Evolutionary conservation across 1,140 invertebrate species (phyloP), one percentile per base, ranked within the genome.

Genomic region (Apolygus lucorum): DNA sequence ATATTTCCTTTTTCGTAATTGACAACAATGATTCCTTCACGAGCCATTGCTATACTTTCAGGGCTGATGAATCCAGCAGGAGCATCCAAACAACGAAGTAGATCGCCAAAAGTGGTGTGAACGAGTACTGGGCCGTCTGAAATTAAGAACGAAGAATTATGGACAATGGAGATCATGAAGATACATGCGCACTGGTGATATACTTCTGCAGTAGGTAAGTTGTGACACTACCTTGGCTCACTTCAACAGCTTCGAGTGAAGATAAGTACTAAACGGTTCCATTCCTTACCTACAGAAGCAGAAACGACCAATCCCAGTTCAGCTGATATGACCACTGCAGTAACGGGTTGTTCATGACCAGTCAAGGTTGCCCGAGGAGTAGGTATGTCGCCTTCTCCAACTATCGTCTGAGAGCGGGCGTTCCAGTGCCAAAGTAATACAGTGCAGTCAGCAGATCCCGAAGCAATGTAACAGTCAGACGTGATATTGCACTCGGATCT

Each of bases 381-480:
- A 1, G 96, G 96, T 62, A 90, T 85, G 76, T 98, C 91, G 14
- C 91, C 92, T 78, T 99, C 96, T 2, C 96, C 96, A 42, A 98
- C 92, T 75, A 99, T 95, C 63, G 92, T 93, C 78, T 96, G 94
- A 52, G 92, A 93, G 63, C 95, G 85, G 0, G 95, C 94, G 77
- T 92, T 98, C 94, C 97, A 99, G 76, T 98, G 96, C 97, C 97
- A 99, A 2, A 99, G 81, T 59, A 99, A 83, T 4, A 99, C 93
- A 0, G 96, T 98, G 78, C 96, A 99, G 80, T 99, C 98, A 11
- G 95, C 91, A 42, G 93, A 95, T 28, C 96, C 98, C 1, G 95
- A 98, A 0, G 95, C 96, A 69, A 99, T 90, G 80, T 99, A 99
- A 79, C 96, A 99, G 81, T 99, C 96, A 1, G 96, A 96, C 28